Percentiles rank a stretch among this genome's conserved stretches.
Conservation (phyloP, 2,113 vertebrate species). For the Australoheros scitulus region DNA sequence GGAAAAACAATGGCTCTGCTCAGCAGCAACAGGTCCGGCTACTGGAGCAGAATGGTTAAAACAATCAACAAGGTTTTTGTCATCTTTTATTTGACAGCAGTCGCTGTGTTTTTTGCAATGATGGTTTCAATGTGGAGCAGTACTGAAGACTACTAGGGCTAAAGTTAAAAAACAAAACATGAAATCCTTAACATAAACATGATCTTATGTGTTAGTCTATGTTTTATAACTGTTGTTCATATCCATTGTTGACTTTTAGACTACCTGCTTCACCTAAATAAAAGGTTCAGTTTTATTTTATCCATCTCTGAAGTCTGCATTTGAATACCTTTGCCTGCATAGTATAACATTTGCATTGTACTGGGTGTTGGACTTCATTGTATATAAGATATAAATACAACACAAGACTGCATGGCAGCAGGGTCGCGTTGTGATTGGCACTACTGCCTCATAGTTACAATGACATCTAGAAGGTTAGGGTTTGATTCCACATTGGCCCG, state of each 20-base stretch:
- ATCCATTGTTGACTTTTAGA: background rate
- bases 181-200: background rate
- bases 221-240: background rate
- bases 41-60: conserved; percentile 15
- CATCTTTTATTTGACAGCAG: background rate
- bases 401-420: too few species aligned
- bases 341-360: background rate
- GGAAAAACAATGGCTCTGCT: background rate
- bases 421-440: too few species aligned
- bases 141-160: background rate
- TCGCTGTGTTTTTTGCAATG: background rate
- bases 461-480: too few species aligned
- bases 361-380: background rate
- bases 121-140: background rate
- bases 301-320: background rate
- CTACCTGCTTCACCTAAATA: background rate
- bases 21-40: background rate
- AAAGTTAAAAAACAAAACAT: background rate
- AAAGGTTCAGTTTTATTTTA: background rate
- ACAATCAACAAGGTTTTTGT: conserved; percentile 13
- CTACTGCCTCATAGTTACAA: too few species aligned
- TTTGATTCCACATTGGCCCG: too few species aligned
- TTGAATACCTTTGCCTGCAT: background rate
- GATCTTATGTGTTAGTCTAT: background rate
- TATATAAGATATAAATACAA: too few species aligned